phyloP scores from a whole-genome alignment of 2,113 vertebrate species.

The Paraplagusia blochii region DNA sequence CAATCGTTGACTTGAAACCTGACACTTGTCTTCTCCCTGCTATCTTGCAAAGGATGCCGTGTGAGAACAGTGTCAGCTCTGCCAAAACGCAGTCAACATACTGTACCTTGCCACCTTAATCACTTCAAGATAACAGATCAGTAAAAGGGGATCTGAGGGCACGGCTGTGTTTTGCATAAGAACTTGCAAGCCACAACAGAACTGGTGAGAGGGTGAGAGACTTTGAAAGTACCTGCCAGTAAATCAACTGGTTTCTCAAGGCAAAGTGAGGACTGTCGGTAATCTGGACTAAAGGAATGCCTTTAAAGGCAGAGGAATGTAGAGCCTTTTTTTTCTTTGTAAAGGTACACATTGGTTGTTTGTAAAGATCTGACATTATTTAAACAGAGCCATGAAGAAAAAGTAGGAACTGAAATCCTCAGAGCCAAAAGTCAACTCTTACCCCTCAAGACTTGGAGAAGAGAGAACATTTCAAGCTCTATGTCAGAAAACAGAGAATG shows the following conservation, averaged over 20 bases:
- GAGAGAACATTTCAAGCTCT: slow-evolving; percentile 11
- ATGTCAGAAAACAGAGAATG: slow-evolving; percentile 15
- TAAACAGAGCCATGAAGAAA: slow-evolving; percentile 30
- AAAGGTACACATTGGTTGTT: slow-evolving; percentile 5
- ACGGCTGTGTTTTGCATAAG: slow-evolving; percentile 29
- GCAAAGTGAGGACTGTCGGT: slow-evolving; percentile 3
- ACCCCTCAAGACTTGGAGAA: slow-evolving; percentile 11
- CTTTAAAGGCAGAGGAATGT: slow-evolving; percentile 26
- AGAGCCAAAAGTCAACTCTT: slow-evolving; percentile 39
- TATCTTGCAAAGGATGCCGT: not conserved
- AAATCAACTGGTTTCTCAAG: not conserved
- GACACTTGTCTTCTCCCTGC: not conserved
- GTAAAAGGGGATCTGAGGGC: slow-evolving; percentile 22
- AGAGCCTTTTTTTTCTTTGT: not conserved
- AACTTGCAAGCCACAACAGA: slow-evolving; percentile 8
- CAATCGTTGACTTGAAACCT: not conserved
- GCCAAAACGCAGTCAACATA: slow-evolving; percentile 11
- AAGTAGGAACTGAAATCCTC: slow-evolving; percentile 27
- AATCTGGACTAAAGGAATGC: slow-evolving; percentile 22
- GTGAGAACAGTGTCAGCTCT: slow-evolving; percentile 1
- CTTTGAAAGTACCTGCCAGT: slow-evolving; percentile 34
- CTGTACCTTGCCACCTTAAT: not conserved
- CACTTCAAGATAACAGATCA: slow-evolving; percentile 31
- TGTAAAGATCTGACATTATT: slow-evolving; percentile 15
- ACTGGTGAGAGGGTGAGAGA: slow-evolving; percentile 19